Evolutionary conservation across 2,113 vertebrate genomes (phyloP).

Genomic region (Isurus oxyrinchus): DNA sequence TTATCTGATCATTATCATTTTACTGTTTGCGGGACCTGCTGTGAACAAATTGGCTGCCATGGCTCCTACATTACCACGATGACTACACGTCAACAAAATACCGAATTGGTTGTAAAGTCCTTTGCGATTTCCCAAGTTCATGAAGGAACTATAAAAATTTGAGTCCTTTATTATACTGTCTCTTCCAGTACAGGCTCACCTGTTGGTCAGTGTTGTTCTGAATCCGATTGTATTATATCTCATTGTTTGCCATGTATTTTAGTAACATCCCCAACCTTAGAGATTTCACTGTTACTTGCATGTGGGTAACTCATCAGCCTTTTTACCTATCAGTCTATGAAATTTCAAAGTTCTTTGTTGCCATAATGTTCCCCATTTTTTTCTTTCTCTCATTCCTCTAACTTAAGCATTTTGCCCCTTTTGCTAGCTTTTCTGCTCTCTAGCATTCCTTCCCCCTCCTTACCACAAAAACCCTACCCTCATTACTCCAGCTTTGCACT

Average conservation of each 20-base stretch:
- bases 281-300: too few relatives aligned
- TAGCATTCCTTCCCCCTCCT: neutral
- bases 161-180: neutral
- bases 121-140: neutral
- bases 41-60: neutral
- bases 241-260: neutral
- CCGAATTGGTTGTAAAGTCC: neutral
- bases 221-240: neutral
- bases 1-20: too few relatives aligned
- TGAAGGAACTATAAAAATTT: neutral
- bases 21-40: neutral
- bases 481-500: too few relatives aligned
- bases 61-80: neutral
- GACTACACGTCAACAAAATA: neutral
- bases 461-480: neutral
- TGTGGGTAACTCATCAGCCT: neutral
- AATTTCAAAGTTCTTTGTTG: neutral
- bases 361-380: neutral
- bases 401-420: neutral
- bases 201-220: neutral
- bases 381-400: neutral
- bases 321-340: neutral
- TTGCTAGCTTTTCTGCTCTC: neutral
- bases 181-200: neutral
- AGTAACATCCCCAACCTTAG: neutral